Conservation (phyloP, 2,797 vertebrate species). For the Todus mexicanus region DNA sequence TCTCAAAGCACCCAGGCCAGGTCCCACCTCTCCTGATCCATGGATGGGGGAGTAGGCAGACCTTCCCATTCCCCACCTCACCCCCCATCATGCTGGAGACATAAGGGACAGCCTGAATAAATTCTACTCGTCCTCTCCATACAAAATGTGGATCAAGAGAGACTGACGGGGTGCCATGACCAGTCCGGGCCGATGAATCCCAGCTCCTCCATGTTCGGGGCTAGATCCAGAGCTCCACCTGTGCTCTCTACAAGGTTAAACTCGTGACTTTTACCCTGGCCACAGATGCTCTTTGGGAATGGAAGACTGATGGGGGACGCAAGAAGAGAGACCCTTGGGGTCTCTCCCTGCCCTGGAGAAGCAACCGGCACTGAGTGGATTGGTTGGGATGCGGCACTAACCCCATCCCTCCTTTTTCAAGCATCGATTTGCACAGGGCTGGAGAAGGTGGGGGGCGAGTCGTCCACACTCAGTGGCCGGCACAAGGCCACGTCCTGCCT, state of each 20-base stretch:
- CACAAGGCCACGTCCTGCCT: neutral
- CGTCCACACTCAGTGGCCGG: accelerated
- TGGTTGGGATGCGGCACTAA: accelerated
- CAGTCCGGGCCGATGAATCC: neutral
- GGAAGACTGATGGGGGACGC: neutral
- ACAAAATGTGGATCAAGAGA: accelerated
- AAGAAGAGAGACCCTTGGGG: neutral
- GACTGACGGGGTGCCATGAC: accelerated
- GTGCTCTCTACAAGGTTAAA: neutral
- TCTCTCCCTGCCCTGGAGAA: neutral
- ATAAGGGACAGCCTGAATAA: neutral
- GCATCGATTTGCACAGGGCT: neutral
- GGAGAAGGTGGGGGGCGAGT: neutral
- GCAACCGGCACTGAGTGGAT: accelerated
- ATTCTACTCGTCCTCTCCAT: neutral
- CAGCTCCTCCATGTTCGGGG: neutral
- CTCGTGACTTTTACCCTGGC: neutral
- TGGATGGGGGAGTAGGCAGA: neutral
- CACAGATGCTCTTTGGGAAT: neutral
- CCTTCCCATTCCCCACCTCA: neutral
- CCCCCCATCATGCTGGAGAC: neutral
- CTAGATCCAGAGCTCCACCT: neutral
- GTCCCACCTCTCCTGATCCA: neutral
- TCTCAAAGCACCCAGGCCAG: neutral
- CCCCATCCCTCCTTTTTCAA: neutral